Percentiles rank a stretch among this genome's conserved stretches.
phyloP scores from a whole-genome alignment of 2,888 invertebrate genomes.

The Eucera pruinosa region DNA sequence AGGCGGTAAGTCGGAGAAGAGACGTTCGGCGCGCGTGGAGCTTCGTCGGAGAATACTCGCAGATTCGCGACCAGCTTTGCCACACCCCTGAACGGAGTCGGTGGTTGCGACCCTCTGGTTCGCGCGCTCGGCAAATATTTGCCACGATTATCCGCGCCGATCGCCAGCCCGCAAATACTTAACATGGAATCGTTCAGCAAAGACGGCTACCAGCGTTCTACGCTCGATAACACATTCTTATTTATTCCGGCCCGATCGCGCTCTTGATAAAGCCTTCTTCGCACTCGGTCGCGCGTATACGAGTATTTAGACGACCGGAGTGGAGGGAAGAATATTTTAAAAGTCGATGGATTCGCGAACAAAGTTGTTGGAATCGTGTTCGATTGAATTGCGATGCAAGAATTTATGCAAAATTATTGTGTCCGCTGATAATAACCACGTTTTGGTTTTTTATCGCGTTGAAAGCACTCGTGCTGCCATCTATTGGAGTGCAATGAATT shows the following conservation, averaged over 20 bases:
- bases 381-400: too few relatives aligned
- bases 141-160: background rate
- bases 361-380: too few relatives aligned
- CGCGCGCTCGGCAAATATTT: slow-evolving; percentile 23
- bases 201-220: background rate
- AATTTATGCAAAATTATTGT: too few relatives aligned
- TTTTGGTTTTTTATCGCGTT: too few relatives aligned
- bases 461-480: too few relatives aligned
- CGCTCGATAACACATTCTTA: background rate
- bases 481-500: too few relatives aligned
- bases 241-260: background rate
- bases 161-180: background rate
- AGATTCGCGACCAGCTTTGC: slow-evolving; percentile 32
- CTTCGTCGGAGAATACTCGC: slow-evolving; percentile 43
- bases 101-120: slow-evolving; percentile 62
- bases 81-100: slow-evolving; percentile 57
- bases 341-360: too few relatives aligned
- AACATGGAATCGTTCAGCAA: background rate
- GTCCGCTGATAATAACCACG: too few relatives aligned
- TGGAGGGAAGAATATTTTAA: too few relatives aligned
- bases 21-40: slow-evolving; percentile 40
- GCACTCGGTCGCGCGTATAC: too few relatives aligned
- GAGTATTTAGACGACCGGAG: too few relatives aligned
- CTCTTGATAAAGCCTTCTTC: background rate
- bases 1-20: slow-evolving; percentile 62